phyloP scores from a whole-genome alignment of 2,888 invertebrate genomes.

The Agriopis leucophaearia region DNA sequence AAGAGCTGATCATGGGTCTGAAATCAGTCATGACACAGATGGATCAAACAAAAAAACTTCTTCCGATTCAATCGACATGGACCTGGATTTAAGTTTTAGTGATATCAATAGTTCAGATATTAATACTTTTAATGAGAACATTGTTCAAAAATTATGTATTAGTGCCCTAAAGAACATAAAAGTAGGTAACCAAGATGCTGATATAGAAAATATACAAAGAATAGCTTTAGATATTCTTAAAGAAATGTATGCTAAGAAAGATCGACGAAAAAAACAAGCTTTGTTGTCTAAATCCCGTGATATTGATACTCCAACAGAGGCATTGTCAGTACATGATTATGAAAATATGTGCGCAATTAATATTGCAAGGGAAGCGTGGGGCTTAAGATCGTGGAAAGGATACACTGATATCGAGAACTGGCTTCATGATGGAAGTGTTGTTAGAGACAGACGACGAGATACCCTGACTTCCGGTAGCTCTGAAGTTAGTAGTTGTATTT shows the following conservation, averaged over 20 bases:
- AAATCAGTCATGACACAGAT: constrained; percentile 80
- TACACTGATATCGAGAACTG: constrained; percentile 89
- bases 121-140: constrained; percentile 84
- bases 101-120: constrained; percentile 85
- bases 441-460: constrained; percentile 85
- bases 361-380: constrained; percentile 88
- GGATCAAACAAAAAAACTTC: constrained; percentile 83
- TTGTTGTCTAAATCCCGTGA: constrained; percentile 78
- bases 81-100: constrained; percentile 84
- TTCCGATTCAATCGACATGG: constrained; percentile 84
- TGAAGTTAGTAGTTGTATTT: constrained; percentile 82
- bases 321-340: constrained; percentile 88
- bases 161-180: constrained; percentile 85
- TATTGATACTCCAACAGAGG: constrained; percentile 84
- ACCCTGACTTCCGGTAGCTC: constrained; percentile 87
- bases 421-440: constrained; percentile 87
- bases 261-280: constrained; percentile 74
- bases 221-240: constrained; percentile 84
- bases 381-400: constrained; percentile 88
- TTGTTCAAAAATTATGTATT: constrained; percentile 83
- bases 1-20: constrained; percentile 75
- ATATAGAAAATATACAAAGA: constrained; percentile 84
- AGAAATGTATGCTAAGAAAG: constrained; percentile 84
- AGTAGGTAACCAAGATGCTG: constrained; percentile 84
- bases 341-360: constrained; percentile 89